Evolutionary conservation across 2,888 invertebrate genomes (phyloP), one percentile per base, ranked within the genome.

Genomic region (Drosophila helvetica): DNA sequence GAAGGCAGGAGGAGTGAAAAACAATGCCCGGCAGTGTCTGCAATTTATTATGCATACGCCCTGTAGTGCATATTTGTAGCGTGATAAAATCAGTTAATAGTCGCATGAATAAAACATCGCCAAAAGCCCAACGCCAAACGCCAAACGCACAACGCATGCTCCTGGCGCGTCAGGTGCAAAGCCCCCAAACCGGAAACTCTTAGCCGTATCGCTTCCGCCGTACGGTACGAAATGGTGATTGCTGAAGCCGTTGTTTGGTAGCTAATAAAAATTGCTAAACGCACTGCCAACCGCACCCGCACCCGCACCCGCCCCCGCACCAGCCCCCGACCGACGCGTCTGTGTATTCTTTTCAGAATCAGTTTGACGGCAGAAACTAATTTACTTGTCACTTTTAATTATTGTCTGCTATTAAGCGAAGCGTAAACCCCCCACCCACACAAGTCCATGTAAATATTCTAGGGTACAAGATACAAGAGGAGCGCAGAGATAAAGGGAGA

Each of bases 381-480:
- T 86, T 86, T 89, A 74, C 75, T 89, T 86, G 85, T 87, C 88
- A 81, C 82, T 85, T 86, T 86, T 87, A 89, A 86, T 86, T 86
- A 86, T 85, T 71, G 55, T 69, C 42, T 53, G 74, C 86, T 69
- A 87, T 76, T 85, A 72, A 79, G 72, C 76, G 75, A 77, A 66
- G 86, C 82, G 75, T 68, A 67, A 77, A 46, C 53, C 59, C 74
- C 66, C 66, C 22, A 22, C 22, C 4, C 22, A n/a, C 38, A n/a
- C 38, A 38, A 7, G 38, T 66, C 59, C 74, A 53, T 51, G 50
- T 30, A 59, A 52, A 52, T 55, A 17, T 59, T 22, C 19, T 38
- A 53, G 22, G 15, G n/a, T 33, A 15, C 38, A 7, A 25, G 25
- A 8, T 2, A 38, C 19, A 12, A 15, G 12, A 30, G 19, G 15